phyloP scores from a whole-genome alignment of 2,888 invertebrate genomes.

The Halocaridina rubra region DNA sequence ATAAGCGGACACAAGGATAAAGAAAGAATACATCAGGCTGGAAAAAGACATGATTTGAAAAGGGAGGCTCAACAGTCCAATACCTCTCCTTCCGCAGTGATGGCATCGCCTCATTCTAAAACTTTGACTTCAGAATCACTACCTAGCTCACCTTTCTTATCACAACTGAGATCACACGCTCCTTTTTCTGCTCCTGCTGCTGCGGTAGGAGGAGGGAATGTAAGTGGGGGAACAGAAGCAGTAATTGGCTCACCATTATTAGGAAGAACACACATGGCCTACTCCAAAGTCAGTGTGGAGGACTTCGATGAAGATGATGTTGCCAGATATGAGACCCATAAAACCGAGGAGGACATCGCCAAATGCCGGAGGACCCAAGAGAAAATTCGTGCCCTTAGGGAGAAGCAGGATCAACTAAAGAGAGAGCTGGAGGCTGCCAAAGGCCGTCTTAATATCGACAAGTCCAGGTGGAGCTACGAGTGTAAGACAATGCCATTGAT shows the following conservation, averaged over 20 bases:
- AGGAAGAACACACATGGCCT: background rate
- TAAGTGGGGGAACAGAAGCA: background rate
- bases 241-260: background rate
- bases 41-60: background rate
- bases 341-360: conserved; percentile 58
- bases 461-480: conserved; percentile 73
- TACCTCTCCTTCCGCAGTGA: background rate
- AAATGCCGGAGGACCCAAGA: conserved; percentile 64
- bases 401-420: conserved; percentile 71
- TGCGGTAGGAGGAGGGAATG: background rate
- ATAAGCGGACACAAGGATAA: conserved; percentile 12
- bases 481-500: conserved; percentile 69
- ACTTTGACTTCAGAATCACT: background rate
- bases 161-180: background rate
- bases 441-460: conserved; percentile 71
- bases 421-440: conserved; percentile 72
- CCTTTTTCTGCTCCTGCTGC: background rate
- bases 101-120: conserved; percentile 23
- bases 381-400: conserved; percentile 65
- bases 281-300: conserved; percentile 5
- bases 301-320: conserved; percentile 60
- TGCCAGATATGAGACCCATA: conserved; percentile 58
- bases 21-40: background rate
- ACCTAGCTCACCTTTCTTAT: conserved; percentile 12
- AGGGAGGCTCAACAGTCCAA: background rate